These are phyloP conservation scores for Aeoliscus strigatus DNA, from an alignment of 2,797 vertebrate species.

Conservation along the genomic window DNA sequence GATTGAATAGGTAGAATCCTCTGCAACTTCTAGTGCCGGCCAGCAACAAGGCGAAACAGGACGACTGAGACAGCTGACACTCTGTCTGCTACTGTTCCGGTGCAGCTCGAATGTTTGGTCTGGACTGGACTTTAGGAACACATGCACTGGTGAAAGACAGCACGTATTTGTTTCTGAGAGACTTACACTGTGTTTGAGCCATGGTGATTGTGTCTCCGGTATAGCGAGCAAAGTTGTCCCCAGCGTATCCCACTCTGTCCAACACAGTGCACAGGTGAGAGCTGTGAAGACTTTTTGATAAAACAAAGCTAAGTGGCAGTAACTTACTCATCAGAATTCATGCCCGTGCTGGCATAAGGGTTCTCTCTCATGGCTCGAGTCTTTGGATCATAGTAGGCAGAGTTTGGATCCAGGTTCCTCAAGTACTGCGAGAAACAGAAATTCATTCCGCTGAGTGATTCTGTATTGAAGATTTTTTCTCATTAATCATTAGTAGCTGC, in stretches of 20 bases:
- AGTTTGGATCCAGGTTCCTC: constrained; percentile 97
- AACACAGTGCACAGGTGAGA: background rate
- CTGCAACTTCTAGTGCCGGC: too few species aligned
- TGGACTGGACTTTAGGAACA: too few species aligned
- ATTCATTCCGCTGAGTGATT: background rate
- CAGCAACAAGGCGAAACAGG: too few species aligned
- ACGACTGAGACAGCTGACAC: too few species aligned
- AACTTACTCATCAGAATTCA: constrained; percentile 94
- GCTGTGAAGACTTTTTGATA: background rate
- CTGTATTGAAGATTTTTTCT: background rate
- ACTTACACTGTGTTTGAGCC: constrained; percentile 96
- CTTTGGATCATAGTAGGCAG: constrained; percentile 98
- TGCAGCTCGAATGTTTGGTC: too few species aligned
- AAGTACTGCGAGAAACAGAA: constrained; percentile 79
- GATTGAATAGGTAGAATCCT: too few species aligned
- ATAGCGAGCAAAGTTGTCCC: constrained; percentile 96
- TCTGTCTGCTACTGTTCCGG: too few species aligned
- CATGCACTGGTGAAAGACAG: too few species aligned
- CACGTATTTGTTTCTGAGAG: background rate
- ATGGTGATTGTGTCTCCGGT: constrained; percentile 91
- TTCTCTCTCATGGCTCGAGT: constrained; percentile 99
- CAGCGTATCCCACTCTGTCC: constrained; percentile 91
- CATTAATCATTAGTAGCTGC: too few species aligned
- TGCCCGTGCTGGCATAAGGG: constrained; percentile 92
- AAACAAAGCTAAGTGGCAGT: background rate